Percentiles rank a stretch among this genome's conserved stretches.
phyloP scores from a whole-genome alignment of 2,888 invertebrate species.

The Eupithecia tripunctaria region DNA sequence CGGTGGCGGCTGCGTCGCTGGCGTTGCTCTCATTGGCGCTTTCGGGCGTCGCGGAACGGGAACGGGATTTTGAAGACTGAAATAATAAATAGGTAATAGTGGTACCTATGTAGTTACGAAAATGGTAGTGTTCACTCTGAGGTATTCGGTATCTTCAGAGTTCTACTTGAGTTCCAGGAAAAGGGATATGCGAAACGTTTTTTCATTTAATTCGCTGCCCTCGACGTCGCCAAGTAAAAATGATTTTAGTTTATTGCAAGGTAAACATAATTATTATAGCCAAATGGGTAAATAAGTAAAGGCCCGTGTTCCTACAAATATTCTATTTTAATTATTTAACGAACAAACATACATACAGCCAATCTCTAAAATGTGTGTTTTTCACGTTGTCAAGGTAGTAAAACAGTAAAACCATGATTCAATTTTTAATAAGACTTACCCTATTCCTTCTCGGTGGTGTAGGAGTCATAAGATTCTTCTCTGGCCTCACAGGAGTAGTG shows the following conservation, averaged over 20 bases:
- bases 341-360: too few species aligned
- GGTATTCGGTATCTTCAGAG: neutral
- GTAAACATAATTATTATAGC: neutral
- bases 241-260: neutral
- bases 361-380: too few species aligned
- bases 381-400: too few species aligned
- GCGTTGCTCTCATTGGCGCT: conserved; percentile 53
- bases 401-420: too few species aligned
- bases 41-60: conserved; percentile 88
- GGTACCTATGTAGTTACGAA: too few species aligned
- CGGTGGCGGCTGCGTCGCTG: conserved; percentile 69
- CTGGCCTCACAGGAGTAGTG: conserved; percentile 65
- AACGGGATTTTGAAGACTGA: conserved; percentile 87
- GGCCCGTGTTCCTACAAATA: too few species aligned
- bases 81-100: conserved; percentile 22
- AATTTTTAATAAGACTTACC: conserved; percentile 62
- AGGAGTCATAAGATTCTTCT: conserved; percentile 85
- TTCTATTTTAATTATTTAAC: too few species aligned
- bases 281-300: neutral
- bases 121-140: neutral
- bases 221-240: neutral
- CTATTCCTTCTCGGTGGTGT: conserved; percentile 88
- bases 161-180: neutral
- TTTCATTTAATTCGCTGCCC: too few species aligned
- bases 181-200: neutral